Evolutionary conservation across 2,113 vertebrate species (phyloP).

Genomic region (Hoplias malabaricus): DNA sequence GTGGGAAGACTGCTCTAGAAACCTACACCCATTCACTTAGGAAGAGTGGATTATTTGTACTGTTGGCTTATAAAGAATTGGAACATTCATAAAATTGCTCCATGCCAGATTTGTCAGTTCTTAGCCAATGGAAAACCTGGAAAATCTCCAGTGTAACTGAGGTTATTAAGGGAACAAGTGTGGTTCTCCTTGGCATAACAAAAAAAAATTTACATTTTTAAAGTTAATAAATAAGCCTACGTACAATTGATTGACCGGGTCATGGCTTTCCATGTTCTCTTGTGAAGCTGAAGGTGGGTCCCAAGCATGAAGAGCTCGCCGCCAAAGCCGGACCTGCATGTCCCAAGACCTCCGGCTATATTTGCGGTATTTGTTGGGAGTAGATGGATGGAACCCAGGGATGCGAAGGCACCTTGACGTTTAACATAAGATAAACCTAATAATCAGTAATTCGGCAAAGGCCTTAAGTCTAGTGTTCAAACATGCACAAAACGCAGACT

Average conservation of each 20-base stretch:
- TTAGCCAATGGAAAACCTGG: too few species aligned
- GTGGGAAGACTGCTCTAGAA: too few species aligned
- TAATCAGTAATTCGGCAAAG: background rate
- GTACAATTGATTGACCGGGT: conserved; percentile 73
- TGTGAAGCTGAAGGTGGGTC: conserved; percentile 68
- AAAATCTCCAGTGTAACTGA: too few species aligned
- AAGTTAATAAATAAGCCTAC: conserved; percentile 47
- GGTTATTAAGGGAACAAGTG: too few species aligned
- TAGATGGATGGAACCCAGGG: conserved; percentile 80
- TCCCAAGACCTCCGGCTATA: conserved; percentile 85
- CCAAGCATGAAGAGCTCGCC: conserved; percentile 81
- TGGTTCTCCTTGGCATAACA: too few species aligned
- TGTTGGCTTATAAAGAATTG: too few species aligned
- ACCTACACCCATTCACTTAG: too few species aligned
- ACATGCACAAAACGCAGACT: background rate
- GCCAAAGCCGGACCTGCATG: conserved; percentile 84
- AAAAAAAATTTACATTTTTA: too few species aligned
- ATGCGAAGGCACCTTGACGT: conserved; percentile 68
- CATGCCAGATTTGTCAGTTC: too few species aligned
- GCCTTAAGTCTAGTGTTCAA: background rate
- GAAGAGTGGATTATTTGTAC: too few species aligned
- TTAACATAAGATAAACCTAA: background rate
- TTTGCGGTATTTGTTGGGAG: conserved; percentile 83
- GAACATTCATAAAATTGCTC: too few species aligned
- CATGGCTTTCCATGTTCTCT: conserved; percentile 41